phyloP scores from a whole-genome alignment of 2,113 vertebrate species.

The Axis porcinus region DNA sequence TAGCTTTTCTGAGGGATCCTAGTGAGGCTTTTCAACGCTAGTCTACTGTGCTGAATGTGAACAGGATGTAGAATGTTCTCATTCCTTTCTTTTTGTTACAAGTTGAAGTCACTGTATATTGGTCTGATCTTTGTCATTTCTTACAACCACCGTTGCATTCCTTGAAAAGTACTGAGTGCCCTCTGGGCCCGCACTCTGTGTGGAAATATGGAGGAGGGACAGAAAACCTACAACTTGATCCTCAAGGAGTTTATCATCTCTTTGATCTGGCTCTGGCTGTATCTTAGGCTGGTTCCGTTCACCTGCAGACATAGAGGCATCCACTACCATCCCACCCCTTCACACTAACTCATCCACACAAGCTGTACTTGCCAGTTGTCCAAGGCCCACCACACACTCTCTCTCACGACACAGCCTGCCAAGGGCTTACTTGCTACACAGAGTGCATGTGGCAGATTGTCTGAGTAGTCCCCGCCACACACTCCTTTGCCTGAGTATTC shows the following conservation, averaged over 20 bases:
- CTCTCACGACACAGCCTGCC: background rate
- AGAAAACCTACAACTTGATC: background rate
- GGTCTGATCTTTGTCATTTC: background rate
- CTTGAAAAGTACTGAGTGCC: background rate
- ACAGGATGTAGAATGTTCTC: background rate
- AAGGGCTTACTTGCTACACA: background rate
- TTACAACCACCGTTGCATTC: background rate
- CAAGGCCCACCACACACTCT: background rate
- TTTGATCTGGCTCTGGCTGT: background rate
- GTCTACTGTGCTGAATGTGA: background rate
- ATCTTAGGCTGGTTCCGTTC: background rate
- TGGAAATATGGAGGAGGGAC: background rate
- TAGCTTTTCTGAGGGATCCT: background rate
- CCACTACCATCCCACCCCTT: accelerated
- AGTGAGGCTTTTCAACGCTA: background rate
- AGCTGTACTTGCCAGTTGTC: background rate
- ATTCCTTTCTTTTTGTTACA: background rate
- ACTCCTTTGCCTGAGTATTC: background rate
- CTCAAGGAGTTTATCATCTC: background rate
- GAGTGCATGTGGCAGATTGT: background rate
- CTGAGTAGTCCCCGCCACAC: background rate
- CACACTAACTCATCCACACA: background rate
- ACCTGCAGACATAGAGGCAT: accelerated
- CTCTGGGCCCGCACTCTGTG: background rate
- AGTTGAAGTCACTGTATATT: background rate